Percentiles rank a stretch among this genome's conserved stretches.
These are phyloP conservation scores for Eupristina koningsbergeri DNA, from an alignment of 1,140 invertebrate species.

Conservation along the genomic window DNA sequence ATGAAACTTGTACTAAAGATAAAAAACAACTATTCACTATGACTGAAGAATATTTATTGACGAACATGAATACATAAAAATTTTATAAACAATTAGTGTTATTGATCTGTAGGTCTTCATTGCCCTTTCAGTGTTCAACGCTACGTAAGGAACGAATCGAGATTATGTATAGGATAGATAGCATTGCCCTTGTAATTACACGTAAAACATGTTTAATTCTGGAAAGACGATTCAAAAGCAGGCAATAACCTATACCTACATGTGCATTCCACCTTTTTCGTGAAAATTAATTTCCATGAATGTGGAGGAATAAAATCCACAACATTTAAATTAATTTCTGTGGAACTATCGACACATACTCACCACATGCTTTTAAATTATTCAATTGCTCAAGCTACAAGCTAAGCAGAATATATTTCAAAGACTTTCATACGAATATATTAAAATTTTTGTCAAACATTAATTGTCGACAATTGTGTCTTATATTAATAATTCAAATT, in stretches of 20 bases:
- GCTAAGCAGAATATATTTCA: too few species aligned
- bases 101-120: not conserved
- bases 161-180: not conserved
- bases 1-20: not conserved
- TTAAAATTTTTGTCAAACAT: too few species aligned
- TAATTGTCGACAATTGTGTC: too few species aligned
- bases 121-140: not conserved
- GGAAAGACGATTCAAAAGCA: not conserved
- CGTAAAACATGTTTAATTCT: slow-evolving; percentile 37
- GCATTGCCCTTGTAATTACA: not conserved
- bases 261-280: not conserved
- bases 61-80: not conserved
- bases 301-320: not conserved
- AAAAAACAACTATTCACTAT: not conserved
- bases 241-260: not conserved
- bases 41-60: not conserved
- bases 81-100: not conserved
- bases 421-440: too few species aligned
- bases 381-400: too few species aligned
- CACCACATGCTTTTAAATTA: too few species aligned
- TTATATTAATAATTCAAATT: too few species aligned
- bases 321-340: not conserved
- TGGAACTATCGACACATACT: too few species aligned
- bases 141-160: not conserved
- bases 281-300: slow-evolving; percentile 28